Percentiles rank a stretch among this genome's conserved stretches.
Conservation (phyloP, 2,888 invertebrate genomes). For the Mechanitis mazaeus region DNA sequence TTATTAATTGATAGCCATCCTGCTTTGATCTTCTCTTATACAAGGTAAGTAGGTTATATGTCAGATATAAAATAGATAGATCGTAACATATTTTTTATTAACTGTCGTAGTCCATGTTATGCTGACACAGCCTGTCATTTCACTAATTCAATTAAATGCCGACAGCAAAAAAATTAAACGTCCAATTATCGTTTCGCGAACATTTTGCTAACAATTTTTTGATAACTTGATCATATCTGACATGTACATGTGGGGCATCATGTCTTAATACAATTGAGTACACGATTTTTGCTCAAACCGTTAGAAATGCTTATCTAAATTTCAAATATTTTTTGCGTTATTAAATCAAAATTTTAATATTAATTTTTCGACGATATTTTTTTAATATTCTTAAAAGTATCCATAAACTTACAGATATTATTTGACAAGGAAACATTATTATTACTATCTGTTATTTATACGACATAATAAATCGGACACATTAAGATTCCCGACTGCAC, state of each 20-base stretch:
- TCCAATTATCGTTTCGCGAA: constrained; percentile 32
- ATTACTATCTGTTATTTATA: constrained; percentile 1
- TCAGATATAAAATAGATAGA: constrained; percentile 41
- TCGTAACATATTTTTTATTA: constrained; percentile 51
- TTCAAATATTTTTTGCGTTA: not conserved
- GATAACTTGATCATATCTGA: constrained; percentile 23
- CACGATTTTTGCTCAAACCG: constrained; percentile 18
- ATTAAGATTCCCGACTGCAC: constrained; percentile 31
- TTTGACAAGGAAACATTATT: no score
- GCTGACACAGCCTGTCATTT: constrained; percentile 55
- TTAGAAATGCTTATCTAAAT: constrained; percentile 9
- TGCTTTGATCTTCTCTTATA: constrained; percentile 53
- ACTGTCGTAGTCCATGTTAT: constrained; percentile 36
- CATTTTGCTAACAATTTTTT: constrained; percentile 23
- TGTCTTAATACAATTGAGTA: constrained; percentile 20
- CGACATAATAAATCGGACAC: constrained; percentile 5
- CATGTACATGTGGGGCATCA: constrained; percentile 23
- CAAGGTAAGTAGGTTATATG: constrained; percentile 53
- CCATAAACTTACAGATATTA: no score
- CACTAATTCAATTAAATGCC: constrained; percentile 60
- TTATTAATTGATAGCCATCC: constrained; percentile 64
- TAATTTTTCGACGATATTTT: no score
- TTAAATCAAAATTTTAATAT: not conserved
- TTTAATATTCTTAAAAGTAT: no score
- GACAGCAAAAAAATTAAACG: constrained; percentile 32